A percentile compares a stretch with the other conserved stretches of the same genome.
phyloP scores from a whole-genome alignment of 1,140 invertebrate species.

The Pteromalus puparum region DNA sequence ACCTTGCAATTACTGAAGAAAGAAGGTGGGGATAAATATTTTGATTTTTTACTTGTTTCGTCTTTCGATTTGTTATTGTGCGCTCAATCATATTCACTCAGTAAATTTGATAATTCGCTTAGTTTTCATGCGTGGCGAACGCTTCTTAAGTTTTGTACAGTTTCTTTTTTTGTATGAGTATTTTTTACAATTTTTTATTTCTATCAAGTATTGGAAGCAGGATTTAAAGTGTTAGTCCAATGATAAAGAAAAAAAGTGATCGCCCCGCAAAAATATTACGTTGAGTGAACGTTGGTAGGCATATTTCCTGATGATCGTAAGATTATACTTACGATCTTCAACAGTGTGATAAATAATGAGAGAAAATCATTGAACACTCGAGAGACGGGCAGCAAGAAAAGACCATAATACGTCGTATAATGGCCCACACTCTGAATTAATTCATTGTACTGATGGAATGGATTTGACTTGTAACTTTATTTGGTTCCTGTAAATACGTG shows the following conservation, averaged over 20 bases:
- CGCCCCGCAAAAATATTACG: constrained; percentile 4
- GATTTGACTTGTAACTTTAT: constrained; percentile 60
- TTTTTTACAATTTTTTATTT: constrained; percentile 6
- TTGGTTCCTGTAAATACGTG: constrained; percentile 65
- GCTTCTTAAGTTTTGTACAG: constrained; percentile 19
- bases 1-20: constrained; percentile 22
- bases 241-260: constrained; percentile 6
- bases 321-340: constrained; percentile 26
- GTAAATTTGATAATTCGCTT: constrained; percentile 36
- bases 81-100: constrained; percentile 13
- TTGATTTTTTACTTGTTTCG: constrained; percentile 40
- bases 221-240: not conserved
- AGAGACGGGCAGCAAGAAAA: constrained; percentile 43
- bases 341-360: constrained; percentile 40
- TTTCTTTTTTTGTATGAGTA: constrained; percentile 28
- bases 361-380: constrained; percentile 5
- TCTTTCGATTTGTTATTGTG: constrained; percentile 41
- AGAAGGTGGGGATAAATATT: constrained; percentile 41
- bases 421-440: constrained; percentile 61
- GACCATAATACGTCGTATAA: constrained; percentile 65
- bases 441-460: constrained; percentile 50
- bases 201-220: not conserved
- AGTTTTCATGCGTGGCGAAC: constrained; percentile 33
- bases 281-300: constrained; percentile 9
- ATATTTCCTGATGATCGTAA: constrained; percentile 17